A percentile compares a stretch with the other conserved stretches of the same genome.
phyloP scores from a whole-genome alignment of 1,140 invertebrate species.

The Brachionus sp. region DNA sequence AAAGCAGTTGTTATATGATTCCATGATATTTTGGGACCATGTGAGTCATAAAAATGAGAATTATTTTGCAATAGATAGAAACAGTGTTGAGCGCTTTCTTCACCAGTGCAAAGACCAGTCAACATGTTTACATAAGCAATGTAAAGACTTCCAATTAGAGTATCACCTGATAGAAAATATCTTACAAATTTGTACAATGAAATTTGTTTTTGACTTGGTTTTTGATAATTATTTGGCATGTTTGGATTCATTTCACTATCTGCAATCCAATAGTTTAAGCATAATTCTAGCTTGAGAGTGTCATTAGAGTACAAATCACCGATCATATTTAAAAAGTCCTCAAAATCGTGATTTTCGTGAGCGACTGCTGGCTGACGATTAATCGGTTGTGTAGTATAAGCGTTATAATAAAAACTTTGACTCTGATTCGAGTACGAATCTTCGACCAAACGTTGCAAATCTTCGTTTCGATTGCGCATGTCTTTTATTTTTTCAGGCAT shows the following conservation, averaged over 20 bases:
- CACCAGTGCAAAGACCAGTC: conserved; percentile 71
- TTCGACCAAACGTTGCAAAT: conserved; percentile 1
- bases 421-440: conserved; percentile 15
- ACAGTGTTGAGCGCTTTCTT: conserved; percentile 71
- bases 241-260: conserved; percentile 47
- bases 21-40: conserved; percentile 50
- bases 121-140: conserved; percentile 82
- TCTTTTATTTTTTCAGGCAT: conserved; percentile 76
- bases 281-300: conserved; percentile 69
- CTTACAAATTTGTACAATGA: conserved; percentile 84
- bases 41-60: conserved; percentile 50
- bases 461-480: conserved; percentile 33
- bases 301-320: conserved; percentile 74
- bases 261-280: conserved; percentile 65
- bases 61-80: conserved; percentile 80
- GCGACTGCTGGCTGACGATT: conserved; percentile 49
- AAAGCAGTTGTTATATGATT: conserved; percentile 22
- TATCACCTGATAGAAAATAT: conserved; percentile 70
- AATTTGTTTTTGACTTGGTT: conserved; percentile 62
- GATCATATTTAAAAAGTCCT: conserved; percentile 74
- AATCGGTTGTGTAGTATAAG: neutral
- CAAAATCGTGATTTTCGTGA: conserved; percentile 75
- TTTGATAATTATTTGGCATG: conserved; percentile 47
- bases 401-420: neutral
- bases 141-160: conserved; percentile 77